Conservation (phyloP, 2,113 vertebrate genomes). For the Edolisoma coerulescens region DNA sequence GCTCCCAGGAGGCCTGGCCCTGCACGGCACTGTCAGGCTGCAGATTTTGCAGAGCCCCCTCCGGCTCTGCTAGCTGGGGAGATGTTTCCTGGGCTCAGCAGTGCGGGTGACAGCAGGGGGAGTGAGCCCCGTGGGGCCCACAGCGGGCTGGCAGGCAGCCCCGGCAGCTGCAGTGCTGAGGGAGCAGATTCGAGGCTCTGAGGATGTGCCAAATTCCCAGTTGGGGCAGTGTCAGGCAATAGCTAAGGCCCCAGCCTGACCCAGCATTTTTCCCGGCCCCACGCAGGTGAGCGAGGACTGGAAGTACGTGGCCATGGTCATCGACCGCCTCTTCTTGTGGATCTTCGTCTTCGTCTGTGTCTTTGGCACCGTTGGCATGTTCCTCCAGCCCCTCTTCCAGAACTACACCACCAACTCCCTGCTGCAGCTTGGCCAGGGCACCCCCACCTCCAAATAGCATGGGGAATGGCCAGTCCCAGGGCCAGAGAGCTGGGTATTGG, state of each 20-base stretch:
- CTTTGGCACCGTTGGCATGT: conserved; percentile 93
- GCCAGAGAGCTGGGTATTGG: neutral
- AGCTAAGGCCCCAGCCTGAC: neutral
- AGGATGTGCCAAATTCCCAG: neutral
- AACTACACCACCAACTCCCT: conserved; percentile 86
- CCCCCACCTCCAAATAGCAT: conserved; percentile 66
- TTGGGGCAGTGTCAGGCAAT: neutral
- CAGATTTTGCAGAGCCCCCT: neutral
- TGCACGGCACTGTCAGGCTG: neutral
- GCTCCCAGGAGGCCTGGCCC: neutral
- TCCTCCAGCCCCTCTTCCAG: conserved; percentile 95
- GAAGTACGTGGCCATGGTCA: conserved; percentile 98
- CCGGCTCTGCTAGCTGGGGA: neutral
- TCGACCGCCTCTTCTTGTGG: conserved; percentile 96
- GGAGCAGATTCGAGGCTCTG: neutral
- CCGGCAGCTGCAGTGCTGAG: neutral
- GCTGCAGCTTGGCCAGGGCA: conserved; percentile 67
- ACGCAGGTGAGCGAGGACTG: conserved; percentile 95
- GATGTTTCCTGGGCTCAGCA: neutral
- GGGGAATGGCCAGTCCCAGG: neutral
- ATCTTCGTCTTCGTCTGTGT: conserved; percentile 95
- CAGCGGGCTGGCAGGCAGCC: neutral
- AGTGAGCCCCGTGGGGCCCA: neutral
- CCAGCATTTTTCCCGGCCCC: rapidly evolving
- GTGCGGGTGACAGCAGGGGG: neutral